Base-by-base conservation (phyloP, 2,888 invertebrate species). In the Dioctria linearis region DNA sequence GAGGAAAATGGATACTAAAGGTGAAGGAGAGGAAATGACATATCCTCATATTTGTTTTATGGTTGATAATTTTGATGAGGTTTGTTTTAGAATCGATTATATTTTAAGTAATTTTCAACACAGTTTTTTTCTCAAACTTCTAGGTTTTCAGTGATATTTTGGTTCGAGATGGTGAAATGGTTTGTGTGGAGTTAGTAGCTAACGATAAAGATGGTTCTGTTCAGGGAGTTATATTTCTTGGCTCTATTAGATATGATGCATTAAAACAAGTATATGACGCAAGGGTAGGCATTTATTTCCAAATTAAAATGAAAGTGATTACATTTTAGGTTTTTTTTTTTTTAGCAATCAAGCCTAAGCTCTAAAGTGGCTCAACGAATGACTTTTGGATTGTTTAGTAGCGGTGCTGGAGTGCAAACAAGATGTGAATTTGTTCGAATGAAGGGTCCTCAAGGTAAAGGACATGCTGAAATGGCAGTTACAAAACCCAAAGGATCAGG, bases 11-110 rank as follows among this genome's bases (percentile, higher is more conserved):
- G 97, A 98, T 89, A 96, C 96, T 9, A 99, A 99, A 90, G 99
- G 99, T 61, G 98, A 98, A 86, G 94, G 96, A 79, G 99, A 99
- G 89, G 98, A 98, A 90, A 98, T 99, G 89, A 98, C 98, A 61
- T 99, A 98, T 90, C 99, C 99, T 3, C 97, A 98, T 90, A 97
- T 99, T 86, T 99, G 98, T 90, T 99, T 99, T 90, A 98, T 98
- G 94, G 98, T 99, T 82, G 99, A 99, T 90, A 98, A 98, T 90
- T 99, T 98, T 89, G 98, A 61, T 37, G 6, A 67, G 46, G 13
- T 40, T 66, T 11, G n/a, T 39, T 80, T 73, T 39, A 43, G 59
- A 61, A 79, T 49, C 3, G 69, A 46, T 39, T 42, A 37, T 51
- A 37, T 54, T 13, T 69, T 59, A 43, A 4, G 25, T 4, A 9